phyloP scores from a whole-genome alignment of 2,113 vertebrate species.

The Oreotrochilus melanogaster region DNA sequence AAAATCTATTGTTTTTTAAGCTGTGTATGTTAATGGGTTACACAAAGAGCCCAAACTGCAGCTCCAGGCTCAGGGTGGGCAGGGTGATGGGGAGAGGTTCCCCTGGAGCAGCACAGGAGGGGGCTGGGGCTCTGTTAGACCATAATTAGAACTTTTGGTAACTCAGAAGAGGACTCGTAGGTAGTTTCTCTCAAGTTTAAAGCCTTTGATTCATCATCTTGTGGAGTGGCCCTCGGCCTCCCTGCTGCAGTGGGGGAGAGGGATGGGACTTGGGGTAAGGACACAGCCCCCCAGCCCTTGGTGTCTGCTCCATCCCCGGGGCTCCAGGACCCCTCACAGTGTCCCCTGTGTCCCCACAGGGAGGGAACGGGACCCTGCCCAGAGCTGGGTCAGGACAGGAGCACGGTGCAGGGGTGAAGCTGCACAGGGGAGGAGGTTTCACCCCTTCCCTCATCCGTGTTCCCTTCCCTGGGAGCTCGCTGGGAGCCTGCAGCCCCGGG shows the following conservation, averaged over 20 bases:
- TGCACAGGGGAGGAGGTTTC: too few relatives aligned
- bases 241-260: background rate
- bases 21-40: slow-evolving; percentile 24
- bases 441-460: fast-evolving
- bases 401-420: background rate
- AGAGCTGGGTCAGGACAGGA: background rate
- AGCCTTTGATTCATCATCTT: slow-evolving; percentile 16
- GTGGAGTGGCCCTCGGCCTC: background rate
- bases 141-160: slow-evolving; percentile 34
- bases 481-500: background rate
- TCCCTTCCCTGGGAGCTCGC: background rate
- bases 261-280: background rate
- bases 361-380: fast-evolving
- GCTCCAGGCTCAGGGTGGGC: background rate
- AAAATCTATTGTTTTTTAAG: background rate
- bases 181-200: slow-evolving; percentile 20
- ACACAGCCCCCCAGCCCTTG: fast-evolving
- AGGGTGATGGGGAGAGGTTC: too few relatives aligned
- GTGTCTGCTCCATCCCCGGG: fast-evolving
- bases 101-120: background rate
- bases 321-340: background rate
- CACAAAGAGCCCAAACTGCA: background rate
- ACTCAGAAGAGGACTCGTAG: background rate
- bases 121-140: background rate
- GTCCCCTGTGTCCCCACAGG: too few relatives aligned